A percentile compares a stretch with the other conserved stretches of the same genome.
Evolutionary conservation across 2,797 vertebrate genomes (phyloP).

Genomic region (Leptoclinus maculatus): DNA sequence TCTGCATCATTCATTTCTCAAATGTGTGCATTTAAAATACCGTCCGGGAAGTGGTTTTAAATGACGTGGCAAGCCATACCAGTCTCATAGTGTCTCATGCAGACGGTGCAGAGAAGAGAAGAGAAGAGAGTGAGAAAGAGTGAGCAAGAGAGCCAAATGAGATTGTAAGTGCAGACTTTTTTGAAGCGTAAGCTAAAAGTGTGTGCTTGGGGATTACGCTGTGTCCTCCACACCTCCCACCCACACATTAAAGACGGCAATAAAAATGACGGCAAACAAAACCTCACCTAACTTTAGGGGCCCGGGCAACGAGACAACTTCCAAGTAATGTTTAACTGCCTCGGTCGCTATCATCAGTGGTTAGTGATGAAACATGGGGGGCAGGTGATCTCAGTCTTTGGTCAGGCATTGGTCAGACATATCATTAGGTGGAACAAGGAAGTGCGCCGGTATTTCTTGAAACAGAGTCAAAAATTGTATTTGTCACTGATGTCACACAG

Average conservation of each 20-base stretch:
- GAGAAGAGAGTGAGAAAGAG: neutral
- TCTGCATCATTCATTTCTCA: neutral
- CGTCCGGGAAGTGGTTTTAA: neutral
- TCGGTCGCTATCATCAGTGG: constrained; percentile 29
- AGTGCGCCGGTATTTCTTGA: constrained; percentile 11
- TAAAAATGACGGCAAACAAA: constrained; percentile 56
- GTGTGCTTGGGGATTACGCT: constrained; percentile 40
- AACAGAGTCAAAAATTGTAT: constrained; percentile 6
- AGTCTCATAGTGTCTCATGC: neutral
- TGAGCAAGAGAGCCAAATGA: neutral
- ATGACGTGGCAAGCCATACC: neutral
- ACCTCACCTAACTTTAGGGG: constrained; percentile 36
- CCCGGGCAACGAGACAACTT: constrained; percentile 23
- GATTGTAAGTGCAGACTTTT: constrained; percentile 33
- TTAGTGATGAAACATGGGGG: constrained; percentile 32
- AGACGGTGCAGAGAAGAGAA: neutral
- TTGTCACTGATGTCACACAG: neutral
- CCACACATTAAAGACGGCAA: constrained; percentile 56
- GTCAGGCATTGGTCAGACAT: constrained; percentile 17
- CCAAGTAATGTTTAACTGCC: constrained; percentile 62
- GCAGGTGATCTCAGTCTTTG: constrained; percentile 39
- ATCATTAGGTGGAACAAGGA: constrained; percentile 26
- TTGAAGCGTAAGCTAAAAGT: constrained; percentile 41
- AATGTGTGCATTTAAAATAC: neutral
- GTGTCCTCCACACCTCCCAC: constrained; percentile 46